phyloP scores from a whole-genome alignment of 2,797 vertebrate species.

The Cynopterus sphinx region DNA sequence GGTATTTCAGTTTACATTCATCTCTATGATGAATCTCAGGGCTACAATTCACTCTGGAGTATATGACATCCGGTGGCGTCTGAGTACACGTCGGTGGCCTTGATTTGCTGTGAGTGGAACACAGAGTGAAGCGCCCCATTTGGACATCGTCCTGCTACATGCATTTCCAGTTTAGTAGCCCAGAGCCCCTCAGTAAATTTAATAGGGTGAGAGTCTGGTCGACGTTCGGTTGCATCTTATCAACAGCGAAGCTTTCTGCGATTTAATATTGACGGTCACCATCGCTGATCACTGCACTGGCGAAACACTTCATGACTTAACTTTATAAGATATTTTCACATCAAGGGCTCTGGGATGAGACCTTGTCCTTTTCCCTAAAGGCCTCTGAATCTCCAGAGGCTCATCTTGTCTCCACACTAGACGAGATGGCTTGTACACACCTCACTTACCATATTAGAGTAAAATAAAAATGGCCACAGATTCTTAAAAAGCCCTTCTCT shows the following conservation, averaged over 20 bases:
- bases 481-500: background rate
- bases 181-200: background rate
- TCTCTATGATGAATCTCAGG: background rate
- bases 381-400: background rate
- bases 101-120: background rate
- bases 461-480: background rate
- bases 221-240: background rate
- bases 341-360: background rate
- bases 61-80: accelerated
- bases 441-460: background rate
- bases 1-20: too few relatives aligned
- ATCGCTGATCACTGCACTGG: background rate
- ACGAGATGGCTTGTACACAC: background rate
- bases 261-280: background rate
- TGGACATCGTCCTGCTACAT: background rate
- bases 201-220: background rate
- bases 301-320: background rate
- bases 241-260: background rate
- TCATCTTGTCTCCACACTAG: too few relatives aligned
- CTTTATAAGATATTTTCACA: background rate
- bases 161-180: background rate
- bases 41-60: background rate
- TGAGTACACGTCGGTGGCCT: accelerated
- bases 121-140: background rate
- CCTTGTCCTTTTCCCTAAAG: background rate